Percentiles rank a stretch among this genome's conserved stretches.
Conservation (phyloP, 2,797 vertebrate genomes). For the Gadopsis bispinosus region DNA sequence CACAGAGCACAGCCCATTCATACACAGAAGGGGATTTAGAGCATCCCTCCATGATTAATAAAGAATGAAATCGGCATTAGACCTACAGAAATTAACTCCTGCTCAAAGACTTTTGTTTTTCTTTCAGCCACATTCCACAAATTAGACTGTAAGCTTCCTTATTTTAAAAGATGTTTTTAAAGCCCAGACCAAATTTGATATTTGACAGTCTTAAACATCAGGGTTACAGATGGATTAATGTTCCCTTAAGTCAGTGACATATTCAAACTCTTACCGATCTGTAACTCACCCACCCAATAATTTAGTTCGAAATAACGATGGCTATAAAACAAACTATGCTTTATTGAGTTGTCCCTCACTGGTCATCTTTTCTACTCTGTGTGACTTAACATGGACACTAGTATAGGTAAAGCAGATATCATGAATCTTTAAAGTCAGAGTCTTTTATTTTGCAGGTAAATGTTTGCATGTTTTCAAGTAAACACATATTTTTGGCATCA, state of each 20-base stretch:
- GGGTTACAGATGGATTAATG: slow-evolving; percentile 58
- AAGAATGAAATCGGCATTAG: slow-evolving; percentile 78
- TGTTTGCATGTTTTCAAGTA: background rate
- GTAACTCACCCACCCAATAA: slow-evolving; percentile 47
- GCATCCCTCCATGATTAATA: slow-evolving; percentile 80
- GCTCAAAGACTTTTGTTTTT: slow-evolving; percentile 43
- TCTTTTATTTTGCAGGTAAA: background rate
- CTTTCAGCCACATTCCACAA: slow-evolving; percentile 26
- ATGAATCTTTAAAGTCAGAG: slow-evolving; percentile 35
- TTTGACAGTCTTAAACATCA: slow-evolving; percentile 37
- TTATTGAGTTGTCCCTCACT: slow-evolving; percentile 62
- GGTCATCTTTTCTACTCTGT: slow-evolving; percentile 61
- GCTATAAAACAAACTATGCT: slow-evolving; percentile 62
- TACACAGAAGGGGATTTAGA: slow-evolving; percentile 76
- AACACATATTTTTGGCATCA: background rate
- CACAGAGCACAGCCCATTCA: slow-evolving; percentile 79
- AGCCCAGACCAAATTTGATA: slow-evolving; percentile 44
- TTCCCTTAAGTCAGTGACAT: slow-evolving; percentile 47
- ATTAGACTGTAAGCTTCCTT: slow-evolving; percentile 8
- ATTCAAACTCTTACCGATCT: slow-evolving; percentile 50
- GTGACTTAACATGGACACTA: slow-evolving; percentile 68
- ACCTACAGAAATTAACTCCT: slow-evolving; percentile 69
- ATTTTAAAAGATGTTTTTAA: slow-evolving; percentile 10
- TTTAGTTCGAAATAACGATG: slow-evolving; percentile 49
- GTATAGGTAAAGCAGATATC: slow-evolving; percentile 59